These are phyloP conservation scores for Drosophila quasianomalipes DNA, from an alignment of 2,888 invertebrate species.

Conservation along the genomic window DNA sequence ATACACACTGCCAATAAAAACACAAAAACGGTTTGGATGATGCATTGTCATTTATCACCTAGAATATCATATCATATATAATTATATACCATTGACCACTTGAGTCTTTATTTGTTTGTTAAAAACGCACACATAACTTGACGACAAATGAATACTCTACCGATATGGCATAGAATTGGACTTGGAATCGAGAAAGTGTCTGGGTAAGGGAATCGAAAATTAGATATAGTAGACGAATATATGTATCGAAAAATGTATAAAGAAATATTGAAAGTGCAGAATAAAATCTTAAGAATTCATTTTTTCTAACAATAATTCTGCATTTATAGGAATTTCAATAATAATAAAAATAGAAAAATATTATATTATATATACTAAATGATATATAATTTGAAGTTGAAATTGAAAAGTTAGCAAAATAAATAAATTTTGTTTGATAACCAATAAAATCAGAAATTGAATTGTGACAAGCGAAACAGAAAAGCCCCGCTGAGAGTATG, in stretches of 20 bases:
- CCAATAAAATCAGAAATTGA: not conserved
- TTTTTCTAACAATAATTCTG: not conserved
- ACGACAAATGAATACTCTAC: not conserved
- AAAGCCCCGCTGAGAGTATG: not conserved
- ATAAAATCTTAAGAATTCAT: not conserved
- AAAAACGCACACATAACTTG: not conserved
- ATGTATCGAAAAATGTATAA: not conserved
- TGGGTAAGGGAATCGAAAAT: not conserved
- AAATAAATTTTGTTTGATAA: not conserved
- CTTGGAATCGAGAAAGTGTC: no score
- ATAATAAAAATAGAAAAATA: not conserved
- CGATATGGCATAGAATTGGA: not conserved
- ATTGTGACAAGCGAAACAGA: not conserved
- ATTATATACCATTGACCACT: not conserved
- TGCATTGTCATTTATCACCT: slow-evolving; percentile 10
- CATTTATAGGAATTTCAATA: not conserved
- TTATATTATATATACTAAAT: no score
- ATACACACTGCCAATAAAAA: not conserved
- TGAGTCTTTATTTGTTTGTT: not conserved
- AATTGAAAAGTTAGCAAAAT: not conserved
- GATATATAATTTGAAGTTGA: no score
- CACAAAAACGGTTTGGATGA: not conserved
- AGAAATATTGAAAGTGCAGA: not conserved
- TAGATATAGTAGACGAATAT: not conserved
- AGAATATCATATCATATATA: not conserved